A percentile compares a stretch with the other conserved stretches of the same genome.
These are phyloP conservation scores for Tetragonula carbonaria DNA, from an alignment of 2,888 invertebrate genomes.

Conservation along the genomic window DNA sequence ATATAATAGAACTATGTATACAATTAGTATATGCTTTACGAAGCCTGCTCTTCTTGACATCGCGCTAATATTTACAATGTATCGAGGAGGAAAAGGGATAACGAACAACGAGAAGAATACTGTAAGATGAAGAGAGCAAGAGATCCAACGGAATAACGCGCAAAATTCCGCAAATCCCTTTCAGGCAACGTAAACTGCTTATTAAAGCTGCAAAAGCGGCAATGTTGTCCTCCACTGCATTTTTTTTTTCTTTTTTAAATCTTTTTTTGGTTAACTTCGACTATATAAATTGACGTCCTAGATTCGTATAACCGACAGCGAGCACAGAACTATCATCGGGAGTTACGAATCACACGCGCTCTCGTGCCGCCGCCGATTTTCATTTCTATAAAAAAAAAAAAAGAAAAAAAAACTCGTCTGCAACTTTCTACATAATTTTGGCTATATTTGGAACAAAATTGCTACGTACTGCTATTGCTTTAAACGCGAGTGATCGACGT, in stretches of 20 bases:
- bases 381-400: not conserved
- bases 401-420: conserved; percentile 11
- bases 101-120: conserved; percentile 64
- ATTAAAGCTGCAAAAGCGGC: conserved; percentile 66
- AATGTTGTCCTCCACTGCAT: conserved; percentile 61
- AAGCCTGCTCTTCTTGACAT: conserved; percentile 72
- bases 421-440: conserved; percentile 52
- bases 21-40: conserved; percentile 62
- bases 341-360: not conserved
- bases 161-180: conserved; percentile 49
- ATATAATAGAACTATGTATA: conserved; percentile 60
- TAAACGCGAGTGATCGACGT: conserved; percentile 22
- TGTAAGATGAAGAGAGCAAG: conserved; percentile 69
- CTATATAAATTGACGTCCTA: conserved; percentile 66
- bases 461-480: conserved; percentile 14
- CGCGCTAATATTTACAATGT: conserved; percentile 73
- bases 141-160: conserved; percentile 54
- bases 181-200: conserved; percentile 66
- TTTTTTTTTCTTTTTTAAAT: conserved; percentile 20
- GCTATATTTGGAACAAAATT: conserved; percentile 58
- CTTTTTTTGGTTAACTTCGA: conserved; percentile 50
- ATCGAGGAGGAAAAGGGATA: conserved; percentile 31
- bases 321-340: conserved; percentile 2
- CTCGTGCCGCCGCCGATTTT: conserved; percentile 10
- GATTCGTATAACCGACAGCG: conserved; percentile 40